A percentile compares a stretch with the other conserved stretches of the same genome.
phyloP scores from a whole-genome alignment of 2,113 vertebrate genomes.

The Protomyctophum bolini region DNA sequence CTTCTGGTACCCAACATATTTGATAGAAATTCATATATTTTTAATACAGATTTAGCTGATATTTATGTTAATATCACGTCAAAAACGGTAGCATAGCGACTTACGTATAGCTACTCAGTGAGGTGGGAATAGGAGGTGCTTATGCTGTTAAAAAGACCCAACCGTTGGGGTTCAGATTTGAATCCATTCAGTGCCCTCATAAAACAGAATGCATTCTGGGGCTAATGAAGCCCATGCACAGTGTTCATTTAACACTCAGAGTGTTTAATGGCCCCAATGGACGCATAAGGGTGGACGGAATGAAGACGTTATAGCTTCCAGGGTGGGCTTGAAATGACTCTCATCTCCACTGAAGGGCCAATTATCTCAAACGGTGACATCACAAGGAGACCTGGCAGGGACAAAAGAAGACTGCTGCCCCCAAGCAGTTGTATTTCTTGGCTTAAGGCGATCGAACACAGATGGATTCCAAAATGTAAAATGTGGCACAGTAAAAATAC shows the following conservation, averaged over 20 bases:
- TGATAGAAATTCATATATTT: too few species aligned
- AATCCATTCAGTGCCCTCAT: slow-evolving; percentile 60
- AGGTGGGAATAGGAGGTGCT: neutral
- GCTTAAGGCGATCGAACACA: slow-evolving; percentile 2
- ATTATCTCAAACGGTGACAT: slow-evolving; percentile 75
- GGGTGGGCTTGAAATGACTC: slow-evolving; percentile 62
- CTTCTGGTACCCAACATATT: too few species aligned
- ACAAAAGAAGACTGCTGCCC: slow-evolving; percentile 56
- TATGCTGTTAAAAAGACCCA: too few species aligned
- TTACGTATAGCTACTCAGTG: neutral
- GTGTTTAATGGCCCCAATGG: too few species aligned
- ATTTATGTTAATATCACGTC: too few species aligned
- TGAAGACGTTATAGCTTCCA: slow-evolving; percentile 40
- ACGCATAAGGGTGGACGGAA: too few species aligned
- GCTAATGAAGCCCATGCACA: slow-evolving; percentile 60
- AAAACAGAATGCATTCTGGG: slow-evolving; percentile 73
- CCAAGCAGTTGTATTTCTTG: slow-evolving; percentile 29
- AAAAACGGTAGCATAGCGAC: neutral
- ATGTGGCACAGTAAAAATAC: too few species aligned
- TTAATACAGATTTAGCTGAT: too few species aligned
- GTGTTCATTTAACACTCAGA: too few species aligned
- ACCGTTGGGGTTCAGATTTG: slow-evolving; percentile 24
- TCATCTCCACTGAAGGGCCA: slow-evolving; percentile 76
- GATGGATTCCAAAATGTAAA: slow-evolving; percentile 5
- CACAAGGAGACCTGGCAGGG: slow-evolving; percentile 63